Evolutionary conservation across 2,797 vertebrate species (phyloP).

Genomic region (Pempheris klunzingeri): DNA sequence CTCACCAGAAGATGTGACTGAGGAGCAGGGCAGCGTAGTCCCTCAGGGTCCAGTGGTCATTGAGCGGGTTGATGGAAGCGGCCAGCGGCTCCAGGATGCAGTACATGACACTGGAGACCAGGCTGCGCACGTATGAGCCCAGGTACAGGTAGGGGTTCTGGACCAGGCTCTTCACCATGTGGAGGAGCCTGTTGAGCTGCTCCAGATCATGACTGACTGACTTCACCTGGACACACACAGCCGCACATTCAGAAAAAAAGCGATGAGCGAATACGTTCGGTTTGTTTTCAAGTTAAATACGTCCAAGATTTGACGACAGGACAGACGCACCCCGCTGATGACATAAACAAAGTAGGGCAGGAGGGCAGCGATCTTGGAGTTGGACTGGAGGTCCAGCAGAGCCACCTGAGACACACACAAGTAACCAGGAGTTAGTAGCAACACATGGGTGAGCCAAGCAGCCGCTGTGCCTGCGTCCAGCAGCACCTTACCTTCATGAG

Average conservation of each 20-base stretch:
- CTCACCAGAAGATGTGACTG: conserved; percentile 94
- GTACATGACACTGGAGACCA: conserved; percentile 94
- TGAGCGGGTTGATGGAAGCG: conserved; percentile 96
- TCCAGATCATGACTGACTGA: conserved; percentile 95
- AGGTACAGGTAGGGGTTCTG: conserved; percentile 93
- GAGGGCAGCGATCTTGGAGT: conserved; percentile 94
- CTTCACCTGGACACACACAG: conserved; percentile 86
- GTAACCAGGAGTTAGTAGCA: background rate
- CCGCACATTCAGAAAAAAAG: background rate
- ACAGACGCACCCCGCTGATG: conserved; percentile 91
- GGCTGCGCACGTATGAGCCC: conserved; percentile 92
- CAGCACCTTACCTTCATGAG: conserved; percentile 90
- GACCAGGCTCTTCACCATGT: conserved; percentile 93
- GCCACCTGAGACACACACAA: conserved; percentile 87
- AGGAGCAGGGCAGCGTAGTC: conserved; percentile 93
- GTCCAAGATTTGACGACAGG: background rate
- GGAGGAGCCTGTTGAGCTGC: conserved; percentile 92
- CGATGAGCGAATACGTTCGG: too few species aligned
- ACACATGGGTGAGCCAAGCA: accelerated
- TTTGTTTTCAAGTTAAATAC: background rate
- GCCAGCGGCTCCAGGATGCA: conserved; percentile 95
- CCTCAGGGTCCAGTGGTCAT: conserved; percentile 96
- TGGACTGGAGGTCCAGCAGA: conserved; percentile 93
- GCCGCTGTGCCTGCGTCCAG: background rate
- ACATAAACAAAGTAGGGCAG: conserved; percentile 97